Evolutionary conservation across 1,140 invertebrate genomes (phyloP).

Genomic region (Drosophila arawakana): DNA sequence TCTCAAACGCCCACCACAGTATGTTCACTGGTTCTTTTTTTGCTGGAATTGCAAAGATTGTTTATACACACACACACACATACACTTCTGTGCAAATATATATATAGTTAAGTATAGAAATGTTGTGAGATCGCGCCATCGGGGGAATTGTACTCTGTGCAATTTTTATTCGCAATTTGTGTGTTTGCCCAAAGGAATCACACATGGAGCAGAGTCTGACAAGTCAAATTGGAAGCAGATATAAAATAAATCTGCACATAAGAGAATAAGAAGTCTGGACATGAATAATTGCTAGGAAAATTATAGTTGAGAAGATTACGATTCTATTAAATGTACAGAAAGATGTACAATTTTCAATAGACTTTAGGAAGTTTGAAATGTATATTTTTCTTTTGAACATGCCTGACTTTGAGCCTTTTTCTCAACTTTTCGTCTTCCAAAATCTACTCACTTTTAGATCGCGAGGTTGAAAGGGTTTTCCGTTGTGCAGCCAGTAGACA

Average conservation of each 20-base stretch:
- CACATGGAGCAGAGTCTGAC: slow-evolving; percentile 5
- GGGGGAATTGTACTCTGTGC: slow-evolving; percentile 29
- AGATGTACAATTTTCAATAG: too few species aligned
- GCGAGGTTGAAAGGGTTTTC: slow-evolving; percentile 85
- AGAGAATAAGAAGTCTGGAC: too few species aligned
- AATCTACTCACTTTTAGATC: slow-evolving; percentile 75
- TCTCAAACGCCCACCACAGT: slow-evolving; percentile 59
- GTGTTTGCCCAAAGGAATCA: slow-evolving; percentile 5
- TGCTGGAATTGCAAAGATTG: slow-evolving; percentile 57
- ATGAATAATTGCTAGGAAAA: too few species aligned
- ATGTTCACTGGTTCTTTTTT: slow-evolving; percentile 37
- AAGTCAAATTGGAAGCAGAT: not conserved
- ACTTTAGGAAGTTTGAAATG: too few species aligned
- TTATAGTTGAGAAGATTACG: too few species aligned
- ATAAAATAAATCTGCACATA: not conserved
- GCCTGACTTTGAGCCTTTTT: too few species aligned
- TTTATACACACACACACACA: slow-evolving; percentile 23
- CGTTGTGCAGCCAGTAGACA: slow-evolving; percentile 89
- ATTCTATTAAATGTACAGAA: too few species aligned
- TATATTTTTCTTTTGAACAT: too few species aligned
- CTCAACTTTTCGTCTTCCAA: not conserved
- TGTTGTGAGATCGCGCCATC: slow-evolving; percentile 49
- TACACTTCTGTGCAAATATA: slow-evolving; percentile 18
- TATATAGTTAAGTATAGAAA: slow-evolving; percentile 29
- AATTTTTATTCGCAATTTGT: slow-evolving; percentile 45